These are phyloP conservation scores for Bombus haemorrhoidalis DNA, from an alignment of 1,140 invertebrate species.

Conservation along the genomic window DNA sequence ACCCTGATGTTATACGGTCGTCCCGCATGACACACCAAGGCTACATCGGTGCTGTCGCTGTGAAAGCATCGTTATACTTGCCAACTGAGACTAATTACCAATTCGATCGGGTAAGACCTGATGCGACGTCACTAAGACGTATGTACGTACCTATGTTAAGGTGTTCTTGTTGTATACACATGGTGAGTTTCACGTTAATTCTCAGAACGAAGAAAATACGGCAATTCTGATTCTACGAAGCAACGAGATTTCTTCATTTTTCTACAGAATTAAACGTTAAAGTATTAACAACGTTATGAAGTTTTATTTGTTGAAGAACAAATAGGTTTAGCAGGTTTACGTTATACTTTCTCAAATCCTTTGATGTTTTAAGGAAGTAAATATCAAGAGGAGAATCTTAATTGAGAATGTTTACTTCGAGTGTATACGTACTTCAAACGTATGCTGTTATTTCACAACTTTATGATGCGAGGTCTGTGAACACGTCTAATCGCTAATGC, in stretches of 20 bases:
- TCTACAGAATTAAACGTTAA: no score
- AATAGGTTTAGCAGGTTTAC: not conserved
- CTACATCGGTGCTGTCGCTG: not conserved
- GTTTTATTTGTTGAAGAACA: no score
- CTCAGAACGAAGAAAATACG: no score
- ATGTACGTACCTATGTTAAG: not conserved
- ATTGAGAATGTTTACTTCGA: not conserved
- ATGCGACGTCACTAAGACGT: constrained; percentile 15
- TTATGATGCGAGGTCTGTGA: not conserved
- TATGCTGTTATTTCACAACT: not conserved
- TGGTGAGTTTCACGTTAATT: not conserved
- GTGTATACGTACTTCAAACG: not conserved
- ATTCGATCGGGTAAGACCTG: constrained; percentile 38
- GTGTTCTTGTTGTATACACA: not conserved
- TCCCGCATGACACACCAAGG: constrained; percentile 25
- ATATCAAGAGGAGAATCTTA: not conserved
- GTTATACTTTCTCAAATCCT: not conserved
- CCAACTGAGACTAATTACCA: constrained; percentile 49
- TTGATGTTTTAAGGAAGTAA: not conserved
- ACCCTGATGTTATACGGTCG: constrained; percentile 13
- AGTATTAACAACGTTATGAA: no score
- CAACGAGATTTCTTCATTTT: not conserved
- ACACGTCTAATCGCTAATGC: constrained; percentile 11
- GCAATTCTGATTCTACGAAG: not conserved
- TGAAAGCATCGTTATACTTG: constrained; percentile 35